These are phyloP conservation scores for Ptilorrhoa leucosticta DNA, from an alignment of 2,113 vertebrate species.

Conservation along the genomic window DNA sequence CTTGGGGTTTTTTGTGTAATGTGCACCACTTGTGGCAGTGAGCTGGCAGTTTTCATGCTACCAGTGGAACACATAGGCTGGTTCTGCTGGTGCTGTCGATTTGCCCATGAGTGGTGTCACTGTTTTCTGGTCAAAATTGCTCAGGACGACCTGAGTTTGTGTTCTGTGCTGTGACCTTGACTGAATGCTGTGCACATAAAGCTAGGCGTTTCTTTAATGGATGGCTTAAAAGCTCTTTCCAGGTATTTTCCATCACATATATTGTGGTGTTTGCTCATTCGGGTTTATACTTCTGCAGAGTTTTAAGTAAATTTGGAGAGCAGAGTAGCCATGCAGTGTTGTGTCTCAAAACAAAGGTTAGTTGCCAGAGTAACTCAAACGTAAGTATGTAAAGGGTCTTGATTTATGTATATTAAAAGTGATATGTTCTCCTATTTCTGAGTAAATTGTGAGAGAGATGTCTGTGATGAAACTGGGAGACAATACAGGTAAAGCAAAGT, in stretches of 20 bases:
- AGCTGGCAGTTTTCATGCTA: accelerated
- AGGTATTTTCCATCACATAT: accelerated
- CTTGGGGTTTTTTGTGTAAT: accelerated
- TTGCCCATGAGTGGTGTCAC: accelerated
- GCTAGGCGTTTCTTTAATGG: accelerated
- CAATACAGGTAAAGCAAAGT: not conserved
- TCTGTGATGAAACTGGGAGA: not conserved
- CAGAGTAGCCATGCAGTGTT: not conserved
- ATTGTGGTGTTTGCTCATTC: accelerated
- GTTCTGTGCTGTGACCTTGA: not conserved
- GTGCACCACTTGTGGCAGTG: accelerated
- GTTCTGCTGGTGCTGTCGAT: accelerated
- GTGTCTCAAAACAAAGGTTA: not conserved
- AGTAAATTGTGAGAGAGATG: not conserved
- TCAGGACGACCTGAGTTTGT: too few species aligned
- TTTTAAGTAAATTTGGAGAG: not conserved
- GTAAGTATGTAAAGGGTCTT: accelerated
- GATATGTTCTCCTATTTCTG: accelerated
- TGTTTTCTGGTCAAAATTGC: not conserved
- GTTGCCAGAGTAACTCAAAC: not conserved
- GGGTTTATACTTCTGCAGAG: not conserved
- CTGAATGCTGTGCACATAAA: accelerated
- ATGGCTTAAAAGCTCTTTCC: accelerated
- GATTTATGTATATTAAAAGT: accelerated
- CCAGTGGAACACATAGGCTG: accelerated